phyloP scores from a whole-genome alignment of 1,140 invertebrate genomes.

The Drosophila mojavensis region DNA sequence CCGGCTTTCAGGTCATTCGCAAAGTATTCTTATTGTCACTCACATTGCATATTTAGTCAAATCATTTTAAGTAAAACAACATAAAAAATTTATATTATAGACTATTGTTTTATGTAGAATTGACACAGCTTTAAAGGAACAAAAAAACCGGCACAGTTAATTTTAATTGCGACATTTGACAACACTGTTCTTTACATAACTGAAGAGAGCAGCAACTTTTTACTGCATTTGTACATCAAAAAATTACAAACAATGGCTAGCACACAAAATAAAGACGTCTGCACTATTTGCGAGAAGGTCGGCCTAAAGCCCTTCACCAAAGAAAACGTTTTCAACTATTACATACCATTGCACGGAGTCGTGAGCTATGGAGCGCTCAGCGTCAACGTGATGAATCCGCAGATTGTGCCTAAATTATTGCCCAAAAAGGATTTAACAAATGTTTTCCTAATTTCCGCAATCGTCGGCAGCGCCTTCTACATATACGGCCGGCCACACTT shows the following conservation, averaged over 20 bases:
- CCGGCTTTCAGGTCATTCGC: constrained; percentile 44
- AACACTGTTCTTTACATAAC: constrained; percentile 75
- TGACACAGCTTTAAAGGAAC: background rate
- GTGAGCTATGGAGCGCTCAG: constrained; percentile 87
- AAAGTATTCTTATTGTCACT: constrained; percentile 3
- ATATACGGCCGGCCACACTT: constrained; percentile 87
- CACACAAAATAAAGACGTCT: constrained; percentile 52
- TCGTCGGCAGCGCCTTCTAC: constrained; percentile 87
- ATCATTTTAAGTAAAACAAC: background rate
- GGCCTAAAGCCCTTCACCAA: constrained; percentile 86
- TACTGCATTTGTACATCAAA: constrained; percentile 56
- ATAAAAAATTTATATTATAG: background rate
- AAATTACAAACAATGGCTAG: constrained; percentile 62
- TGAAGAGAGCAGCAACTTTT: constrained; percentile 55
- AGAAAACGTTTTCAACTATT: constrained; percentile 87
- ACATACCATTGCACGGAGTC: constrained; percentile 87
- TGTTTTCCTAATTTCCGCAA: constrained; percentile 86
- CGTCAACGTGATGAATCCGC: constrained; percentile 89
- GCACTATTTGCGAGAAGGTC: constrained; percentile 84
- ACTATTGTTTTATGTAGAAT: background rate
- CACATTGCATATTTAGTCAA: constrained; percentile 19
- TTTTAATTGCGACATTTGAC: constrained; percentile 21
- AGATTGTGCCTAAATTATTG: constrained; percentile 85
- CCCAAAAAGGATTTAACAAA: constrained; percentile 84
- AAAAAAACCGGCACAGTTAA: constrained; percentile 27